Conservation (phyloP, 2,113 vertebrate species). For the Lates calcarifer region DNA sequence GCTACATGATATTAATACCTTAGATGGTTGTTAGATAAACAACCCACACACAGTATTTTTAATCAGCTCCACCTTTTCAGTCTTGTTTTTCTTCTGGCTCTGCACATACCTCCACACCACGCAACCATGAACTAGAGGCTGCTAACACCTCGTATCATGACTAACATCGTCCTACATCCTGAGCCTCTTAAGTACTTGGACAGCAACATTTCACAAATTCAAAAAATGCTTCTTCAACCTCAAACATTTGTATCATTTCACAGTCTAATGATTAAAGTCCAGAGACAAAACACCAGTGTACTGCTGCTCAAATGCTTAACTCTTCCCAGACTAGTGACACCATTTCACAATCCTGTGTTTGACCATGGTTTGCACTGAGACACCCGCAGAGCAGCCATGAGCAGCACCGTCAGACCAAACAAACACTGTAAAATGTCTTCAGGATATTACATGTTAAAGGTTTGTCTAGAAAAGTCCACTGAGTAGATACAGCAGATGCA, state of each 20-base stretch:
- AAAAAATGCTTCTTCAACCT: background rate
- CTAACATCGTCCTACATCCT: background rate
- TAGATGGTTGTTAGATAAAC: background rate
- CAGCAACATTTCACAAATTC: background rate
- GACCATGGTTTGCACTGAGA: background rate
- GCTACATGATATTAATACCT: background rate
- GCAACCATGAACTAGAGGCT: conserved; percentile 10
- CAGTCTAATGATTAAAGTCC: background rate
- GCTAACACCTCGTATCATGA: background rate
- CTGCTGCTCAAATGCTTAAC: too few species aligned
- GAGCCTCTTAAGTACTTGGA: background rate
- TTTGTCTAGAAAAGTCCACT: conserved; percentile 8
- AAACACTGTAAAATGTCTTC: background rate
- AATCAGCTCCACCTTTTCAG: background rate
- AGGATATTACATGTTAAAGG: background rate
- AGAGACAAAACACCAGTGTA: background rate
- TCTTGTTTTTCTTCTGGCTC: background rate
- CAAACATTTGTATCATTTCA: background rate
- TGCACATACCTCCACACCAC: background rate
- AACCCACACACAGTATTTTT: background rate
- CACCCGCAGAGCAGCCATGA: background rate
- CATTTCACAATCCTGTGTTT: background rate
- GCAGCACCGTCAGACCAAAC: background rate
- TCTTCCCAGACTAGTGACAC: background rate
- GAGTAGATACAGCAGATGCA: background rate